Base-by-base conservation (phyloP, 2,797 vertebrate species). In the Melanotaenia maccullochi region DNA sequence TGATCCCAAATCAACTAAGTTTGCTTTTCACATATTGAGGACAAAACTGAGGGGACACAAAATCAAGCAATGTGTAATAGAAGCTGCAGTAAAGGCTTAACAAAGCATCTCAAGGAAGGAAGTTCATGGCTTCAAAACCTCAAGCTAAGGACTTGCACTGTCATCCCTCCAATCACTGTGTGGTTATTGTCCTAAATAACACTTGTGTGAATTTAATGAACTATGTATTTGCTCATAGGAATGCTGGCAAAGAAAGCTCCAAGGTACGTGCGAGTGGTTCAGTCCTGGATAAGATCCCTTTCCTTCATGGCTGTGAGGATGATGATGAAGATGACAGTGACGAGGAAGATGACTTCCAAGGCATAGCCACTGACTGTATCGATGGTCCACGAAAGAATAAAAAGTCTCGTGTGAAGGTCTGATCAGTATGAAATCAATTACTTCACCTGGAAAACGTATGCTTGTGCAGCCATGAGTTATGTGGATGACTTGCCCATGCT, bases 271-370 rank as follows among this genome's bases (percentile, higher is more conserved):
- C 93, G 57, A 90, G 94, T 0, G 74, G 93, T 54, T 95, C 96
- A 0, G 94, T 96, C 56, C 89, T 97, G 66, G 96, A 96, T 82
- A 95, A 96, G 90, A 95, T 96, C 76, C 95, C 96, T 57, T 97
- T 97, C 83, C 89, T 96, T 49, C 96, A 93, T 30, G 94, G 93
- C 69, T 96, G 96, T 0, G 95, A 96, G 83, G 96, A 96, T 0
- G 96, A 96, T 0, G 95, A 96, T 9, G 96, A 96, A 25, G 96
- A 96, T 16, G 96, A 97, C 91, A 97, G 96, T 0, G 96, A 97
- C 0, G 96, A 97, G 78, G 96, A 97, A 0, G 96, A 97, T 0
- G 96, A 97, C 55, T 94, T 96, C 78, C 96, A 96, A 75, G 93
- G 95, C 44, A 92, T 96, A 65, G 90, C 94, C 25, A 87, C 93